A percentile compares a stretch with the other conserved stretches of the same genome.
phyloP scores from a whole-genome alignment of 2,888 invertebrate species.

The Tiphia femorata region DNA sequence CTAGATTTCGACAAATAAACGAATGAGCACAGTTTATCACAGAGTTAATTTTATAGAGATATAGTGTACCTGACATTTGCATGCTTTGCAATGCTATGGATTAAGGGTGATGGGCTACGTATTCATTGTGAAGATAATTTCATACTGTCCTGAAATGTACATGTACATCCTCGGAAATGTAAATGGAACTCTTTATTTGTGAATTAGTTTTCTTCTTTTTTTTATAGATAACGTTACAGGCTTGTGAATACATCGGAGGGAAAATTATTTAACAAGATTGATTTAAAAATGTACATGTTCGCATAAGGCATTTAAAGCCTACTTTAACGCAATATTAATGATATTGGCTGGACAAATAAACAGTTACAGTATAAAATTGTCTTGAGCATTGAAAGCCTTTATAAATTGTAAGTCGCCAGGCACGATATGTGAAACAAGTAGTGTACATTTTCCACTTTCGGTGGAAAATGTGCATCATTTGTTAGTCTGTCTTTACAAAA shows the following conservation, averaged over 20 bases:
- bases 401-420: constrained; percentile 41
- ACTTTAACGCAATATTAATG: no score
- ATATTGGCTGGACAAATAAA: background rate
- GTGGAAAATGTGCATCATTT: constrained; percentile 20
- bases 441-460: constrained; percentile 24
- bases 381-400: constrained; percentile 31
- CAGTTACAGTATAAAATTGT: constrained; percentile 30
- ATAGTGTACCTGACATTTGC: constrained; percentile 60
- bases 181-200: no score
- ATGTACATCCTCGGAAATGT: no score
- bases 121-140: constrained; percentile 26
- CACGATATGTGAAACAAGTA: constrained; percentile 13
- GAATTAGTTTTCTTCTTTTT: no score
- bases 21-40: constrained; percentile 43
- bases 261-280: no score
- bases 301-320: no score
- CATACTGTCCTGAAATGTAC: no score
- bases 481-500: background rate
- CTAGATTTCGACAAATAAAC: constrained; percentile 44
- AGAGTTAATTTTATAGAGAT: constrained; percentile 50
- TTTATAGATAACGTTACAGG: no score
- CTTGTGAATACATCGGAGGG: no score
- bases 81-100: constrained; percentile 62
- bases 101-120: constrained; percentile 62
- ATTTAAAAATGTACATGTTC: no score